These are phyloP conservation scores for Acestrorhynchus altus DNA, from an alignment of 2,797 vertebrate species.

Conservation along the genomic window DNA sequence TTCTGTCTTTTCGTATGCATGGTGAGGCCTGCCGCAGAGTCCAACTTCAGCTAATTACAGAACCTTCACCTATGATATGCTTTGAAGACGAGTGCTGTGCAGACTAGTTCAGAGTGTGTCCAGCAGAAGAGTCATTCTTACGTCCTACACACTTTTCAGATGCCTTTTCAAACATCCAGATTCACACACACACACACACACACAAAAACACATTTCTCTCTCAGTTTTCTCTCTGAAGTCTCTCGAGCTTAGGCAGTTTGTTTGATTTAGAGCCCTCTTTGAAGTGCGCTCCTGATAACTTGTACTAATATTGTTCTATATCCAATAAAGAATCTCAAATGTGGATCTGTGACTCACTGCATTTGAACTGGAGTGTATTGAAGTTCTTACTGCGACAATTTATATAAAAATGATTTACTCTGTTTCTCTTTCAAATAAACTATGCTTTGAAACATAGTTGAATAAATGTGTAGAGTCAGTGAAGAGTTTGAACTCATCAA, in stretches of 20 bases:
- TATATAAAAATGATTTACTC: background rate
- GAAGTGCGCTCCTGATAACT: conserved; percentile 29
- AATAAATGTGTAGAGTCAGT: background rate
- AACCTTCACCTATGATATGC: conserved; percentile 70
- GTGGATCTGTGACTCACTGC: background rate
- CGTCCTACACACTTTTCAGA: conserved; percentile 23
- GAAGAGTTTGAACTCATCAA: too few relatives aligned
- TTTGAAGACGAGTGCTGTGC: conserved; percentile 69
- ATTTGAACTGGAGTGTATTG: background rate
- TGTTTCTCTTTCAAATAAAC: background rate
- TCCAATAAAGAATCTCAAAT: background rate
- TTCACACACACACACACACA: conserved; percentile 16
- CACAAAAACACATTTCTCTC: conserved; percentile 11
- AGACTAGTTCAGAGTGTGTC: conserved; percentile 60
- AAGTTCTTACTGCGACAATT: background rate
- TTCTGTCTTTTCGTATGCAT: conserved; percentile 29
- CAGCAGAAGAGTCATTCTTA: conserved; percentile 20
- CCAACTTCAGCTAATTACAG: conserved; percentile 73
- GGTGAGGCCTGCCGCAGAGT: conserved; percentile 66
- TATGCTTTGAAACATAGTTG: conserved; percentile 3
- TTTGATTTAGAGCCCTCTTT: conserved; percentile 12
- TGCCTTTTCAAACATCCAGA: background rate
- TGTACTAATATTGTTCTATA: conserved; percentile 20
- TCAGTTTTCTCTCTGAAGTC: background rate
- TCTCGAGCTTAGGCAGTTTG: background rate